Evolutionary conservation across 1,140 invertebrate genomes (phyloP).

Genomic region (Andricus grossulariae): DNA sequence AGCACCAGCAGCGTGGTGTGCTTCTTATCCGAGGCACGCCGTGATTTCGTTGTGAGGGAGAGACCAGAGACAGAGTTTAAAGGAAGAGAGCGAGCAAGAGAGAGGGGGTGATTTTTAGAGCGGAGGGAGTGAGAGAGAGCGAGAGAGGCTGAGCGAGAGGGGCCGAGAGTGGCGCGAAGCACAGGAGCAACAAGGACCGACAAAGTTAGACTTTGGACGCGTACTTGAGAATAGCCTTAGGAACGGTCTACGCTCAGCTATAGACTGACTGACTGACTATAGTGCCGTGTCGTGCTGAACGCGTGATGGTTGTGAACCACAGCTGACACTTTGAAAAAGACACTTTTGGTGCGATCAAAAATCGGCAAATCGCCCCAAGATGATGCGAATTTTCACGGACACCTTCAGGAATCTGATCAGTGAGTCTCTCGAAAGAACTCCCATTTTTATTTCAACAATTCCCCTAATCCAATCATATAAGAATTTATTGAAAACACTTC

Average conservation of each 20-base stretch:
- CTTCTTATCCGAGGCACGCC: conserved; percentile 24
- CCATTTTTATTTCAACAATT: conserved; percentile 2
- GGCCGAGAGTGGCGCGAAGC: not conserved
- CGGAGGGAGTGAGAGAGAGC: conserved; percentile 30
- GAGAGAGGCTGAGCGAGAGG: conserved; percentile 46
- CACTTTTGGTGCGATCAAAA: conserved; percentile 41
- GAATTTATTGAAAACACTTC: conserved; percentile 1
- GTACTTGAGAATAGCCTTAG: not conserved
- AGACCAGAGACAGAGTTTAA: conserved; percentile 12
- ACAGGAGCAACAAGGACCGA: not conserved
- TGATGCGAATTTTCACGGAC: conserved; percentile 71
- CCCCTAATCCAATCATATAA: not conserved
- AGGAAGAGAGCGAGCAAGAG: conserved; percentile 29
- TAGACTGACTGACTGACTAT: conserved; percentile 20
- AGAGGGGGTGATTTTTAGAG: conserved; percentile 39
- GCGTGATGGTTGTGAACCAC: conserved; percentile 59
- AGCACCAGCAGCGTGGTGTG: not conserved
- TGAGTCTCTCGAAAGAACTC: conserved; percentile 57
- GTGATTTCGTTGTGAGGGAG: not conserved
- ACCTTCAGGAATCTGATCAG: conserved; percentile 70
- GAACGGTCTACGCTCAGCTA: conserved; percentile 1
- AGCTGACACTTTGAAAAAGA: conserved; percentile 56
- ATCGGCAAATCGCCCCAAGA: conserved; percentile 52
- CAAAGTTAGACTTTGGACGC: conserved; percentile 48
- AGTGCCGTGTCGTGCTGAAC: conserved; percentile 44